phyloP scores from a whole-genome alignment of 1,140 invertebrate species.

The Chrysoperla carnea region DNA sequence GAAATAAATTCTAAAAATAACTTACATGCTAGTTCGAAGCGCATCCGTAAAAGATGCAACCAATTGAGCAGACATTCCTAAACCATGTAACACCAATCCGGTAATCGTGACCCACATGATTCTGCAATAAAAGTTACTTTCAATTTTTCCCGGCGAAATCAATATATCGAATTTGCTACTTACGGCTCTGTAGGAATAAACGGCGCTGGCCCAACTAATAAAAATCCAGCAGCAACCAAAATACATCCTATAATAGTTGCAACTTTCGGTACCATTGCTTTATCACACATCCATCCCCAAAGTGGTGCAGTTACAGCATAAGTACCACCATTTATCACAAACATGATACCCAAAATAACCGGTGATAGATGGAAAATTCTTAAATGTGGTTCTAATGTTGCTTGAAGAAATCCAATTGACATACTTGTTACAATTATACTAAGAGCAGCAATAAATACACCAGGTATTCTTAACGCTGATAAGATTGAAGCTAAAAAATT shows the following conservation, averaged over 20 bases:
- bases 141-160: background rate
- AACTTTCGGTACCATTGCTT: constrained; percentile 39
- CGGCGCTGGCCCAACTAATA: constrained; percentile 55
- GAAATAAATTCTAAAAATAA: too few relatives aligned
- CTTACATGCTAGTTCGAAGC: constrained; percentile 54
- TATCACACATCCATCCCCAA: constrained; percentile 69
- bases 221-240: constrained; percentile 43
- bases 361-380: constrained; percentile 54
- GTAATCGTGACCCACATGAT: constrained; percentile 43
- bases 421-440: constrained; percentile 57
- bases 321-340: constrained; percentile 70
- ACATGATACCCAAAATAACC: constrained; percentile 63
- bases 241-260: constrained; percentile 47
- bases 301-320: constrained; percentile 65
- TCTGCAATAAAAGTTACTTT: constrained; percentile 23
- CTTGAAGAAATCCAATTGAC: constrained; percentile 66
- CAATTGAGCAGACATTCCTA: constrained; percentile 63
- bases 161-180: constrained; percentile 12
- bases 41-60: constrained; percentile 68
- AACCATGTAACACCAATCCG: constrained; percentile 54
- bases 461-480: constrained; percentile 44
- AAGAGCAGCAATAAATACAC: constrained; percentile 42
- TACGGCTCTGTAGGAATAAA: constrained; percentile 44
- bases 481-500: constrained; percentile 36
- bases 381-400: constrained; percentile 66